A percentile compares a stretch with the other conserved stretches of the same genome.
phyloP scores from a whole-genome alignment of 2,888 invertebrate species.

The Agrotis ipsilon region DNA sequence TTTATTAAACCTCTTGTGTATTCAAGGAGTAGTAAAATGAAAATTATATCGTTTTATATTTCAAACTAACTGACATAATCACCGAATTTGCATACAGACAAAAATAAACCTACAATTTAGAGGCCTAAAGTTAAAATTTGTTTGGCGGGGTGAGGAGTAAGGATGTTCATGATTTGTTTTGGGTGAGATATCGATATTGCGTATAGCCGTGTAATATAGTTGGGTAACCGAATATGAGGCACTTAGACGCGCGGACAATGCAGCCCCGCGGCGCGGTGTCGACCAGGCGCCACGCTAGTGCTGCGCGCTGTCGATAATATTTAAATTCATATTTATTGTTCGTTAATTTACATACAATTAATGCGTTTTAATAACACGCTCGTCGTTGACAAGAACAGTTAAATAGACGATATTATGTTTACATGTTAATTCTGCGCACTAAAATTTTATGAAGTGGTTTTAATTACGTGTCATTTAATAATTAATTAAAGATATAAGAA shows the following conservation, averaged over 20 bases:
- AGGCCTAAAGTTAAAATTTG: slow-evolving; percentile 58
- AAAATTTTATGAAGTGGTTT: neutral
- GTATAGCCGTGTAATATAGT: slow-evolving; percentile 84
- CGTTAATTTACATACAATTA: slow-evolving; percentile 40
- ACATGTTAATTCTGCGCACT: slow-evolving; percentile 29
- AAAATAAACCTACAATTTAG: slow-evolving; percentile 59
- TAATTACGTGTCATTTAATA: neutral
- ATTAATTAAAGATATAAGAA: neutral
- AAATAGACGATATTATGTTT: slow-evolving; percentile 15
- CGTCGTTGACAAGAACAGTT: slow-evolving; percentile 26
- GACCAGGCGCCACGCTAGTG: slow-evolving; percentile 86
- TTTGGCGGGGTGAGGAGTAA: slow-evolving; percentile 59
- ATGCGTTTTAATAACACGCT: slow-evolving; percentile 15
- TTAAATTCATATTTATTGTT: slow-evolving; percentile 32
- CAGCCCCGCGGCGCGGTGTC: slow-evolving; percentile 83
- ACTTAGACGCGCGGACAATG: slow-evolving; percentile 87
- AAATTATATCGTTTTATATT: slow-evolving; percentile 82
- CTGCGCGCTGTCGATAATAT: slow-evolving; percentile 62
- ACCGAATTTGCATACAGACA: slow-evolving; percentile 24
- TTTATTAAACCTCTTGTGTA: slow-evolving; percentile 85
- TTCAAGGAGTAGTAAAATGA: slow-evolving; percentile 87
- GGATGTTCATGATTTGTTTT: slow-evolving; percentile 67
- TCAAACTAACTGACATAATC: slow-evolving; percentile 61
- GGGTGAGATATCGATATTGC: slow-evolving; percentile 82
- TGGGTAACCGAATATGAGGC: slow-evolving; percentile 90